These are phyloP conservation scores for Piliocolobus tephrosceles DNA, from an alignment of 2,113 vertebrate genomes.

Conservation along the genomic window DNA sequence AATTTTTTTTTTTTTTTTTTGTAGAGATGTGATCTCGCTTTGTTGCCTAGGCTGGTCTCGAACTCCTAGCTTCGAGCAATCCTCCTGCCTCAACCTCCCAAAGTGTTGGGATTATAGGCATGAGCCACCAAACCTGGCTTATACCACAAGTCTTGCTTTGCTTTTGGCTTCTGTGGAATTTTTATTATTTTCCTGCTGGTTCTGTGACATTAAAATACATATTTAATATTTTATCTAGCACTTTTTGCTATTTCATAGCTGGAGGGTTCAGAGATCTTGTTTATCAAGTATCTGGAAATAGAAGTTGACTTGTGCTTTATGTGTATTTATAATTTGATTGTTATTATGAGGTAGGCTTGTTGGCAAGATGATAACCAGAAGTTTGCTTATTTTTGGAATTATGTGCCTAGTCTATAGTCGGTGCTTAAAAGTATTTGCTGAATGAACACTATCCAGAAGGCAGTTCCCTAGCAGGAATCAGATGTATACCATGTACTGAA, in stretches of 20 bases:
- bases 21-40: too few species aligned
- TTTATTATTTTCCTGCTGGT: neutral
- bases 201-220: neutral
- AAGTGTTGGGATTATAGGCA: too few species aligned
- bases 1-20: too few species aligned
- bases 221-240: neutral
- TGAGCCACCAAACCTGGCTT: neutral
- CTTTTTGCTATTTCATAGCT: neutral
- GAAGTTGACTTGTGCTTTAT: neutral
- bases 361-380: neutral
- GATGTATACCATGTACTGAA: neutral
- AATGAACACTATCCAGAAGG: neutral
- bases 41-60: too few species aligned
- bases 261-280: neutral
- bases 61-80: too few species aligned
- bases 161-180: neutral
- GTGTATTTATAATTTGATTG: neutral
- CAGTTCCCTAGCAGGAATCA: neutral
- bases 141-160: neutral
- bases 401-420: neutral
- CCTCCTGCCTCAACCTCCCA: too few species aligned
- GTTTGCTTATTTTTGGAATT: neutral
- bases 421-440: neutral
- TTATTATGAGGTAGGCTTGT: neutral
- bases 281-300: neutral